Conservation (phyloP, 2,797 vertebrate species). For the Staurois parvus region DNA sequence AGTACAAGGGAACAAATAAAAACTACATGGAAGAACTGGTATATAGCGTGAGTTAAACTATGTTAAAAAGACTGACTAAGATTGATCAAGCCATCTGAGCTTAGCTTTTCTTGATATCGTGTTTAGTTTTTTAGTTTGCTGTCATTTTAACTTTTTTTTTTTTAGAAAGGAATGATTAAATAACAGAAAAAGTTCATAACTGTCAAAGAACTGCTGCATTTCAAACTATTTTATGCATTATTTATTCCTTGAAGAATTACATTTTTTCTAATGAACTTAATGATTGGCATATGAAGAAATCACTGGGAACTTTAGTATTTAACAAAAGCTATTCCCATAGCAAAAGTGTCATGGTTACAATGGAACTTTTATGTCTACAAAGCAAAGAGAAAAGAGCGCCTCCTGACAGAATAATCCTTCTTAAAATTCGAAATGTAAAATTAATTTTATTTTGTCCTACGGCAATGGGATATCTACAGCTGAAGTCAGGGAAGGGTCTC, state of each 20-base stretch:
- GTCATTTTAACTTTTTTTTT: too few relatives aligned
- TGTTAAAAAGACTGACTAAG: too few relatives aligned
- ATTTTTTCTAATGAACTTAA: constrained; percentile 39
- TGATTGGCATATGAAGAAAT: constrained; percentile 21
- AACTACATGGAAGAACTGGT: too few relatives aligned
- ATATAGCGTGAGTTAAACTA: too few relatives aligned
- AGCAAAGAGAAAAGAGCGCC: not conserved
- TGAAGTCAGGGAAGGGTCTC: not conserved
- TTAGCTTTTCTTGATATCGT: too few relatives aligned
- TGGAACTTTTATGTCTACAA: constrained; percentile 12
- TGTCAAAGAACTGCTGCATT: constrained; percentile 12
- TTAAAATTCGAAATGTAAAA: constrained; percentile 9
- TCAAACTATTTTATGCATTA: constrained; percentile 37
- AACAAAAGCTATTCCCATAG: constrained; percentile 8
- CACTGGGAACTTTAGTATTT: not conserved
- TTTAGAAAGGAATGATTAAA: not conserved
- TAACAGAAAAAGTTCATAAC: constrained; percentile 16
- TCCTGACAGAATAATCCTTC: constrained; percentile 7
- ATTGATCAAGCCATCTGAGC: too few relatives aligned
- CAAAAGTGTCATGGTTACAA: not conserved
- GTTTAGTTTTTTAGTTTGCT: too few relatives aligned
- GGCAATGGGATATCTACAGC: not conserved
- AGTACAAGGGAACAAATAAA: too few relatives aligned
- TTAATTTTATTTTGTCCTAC: constrained; percentile 12
- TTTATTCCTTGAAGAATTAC: constrained; percentile 17